Evolutionary conservation across 2,113 vertebrate species (phyloP).

Genomic region (Proteles cristata): DNA sequence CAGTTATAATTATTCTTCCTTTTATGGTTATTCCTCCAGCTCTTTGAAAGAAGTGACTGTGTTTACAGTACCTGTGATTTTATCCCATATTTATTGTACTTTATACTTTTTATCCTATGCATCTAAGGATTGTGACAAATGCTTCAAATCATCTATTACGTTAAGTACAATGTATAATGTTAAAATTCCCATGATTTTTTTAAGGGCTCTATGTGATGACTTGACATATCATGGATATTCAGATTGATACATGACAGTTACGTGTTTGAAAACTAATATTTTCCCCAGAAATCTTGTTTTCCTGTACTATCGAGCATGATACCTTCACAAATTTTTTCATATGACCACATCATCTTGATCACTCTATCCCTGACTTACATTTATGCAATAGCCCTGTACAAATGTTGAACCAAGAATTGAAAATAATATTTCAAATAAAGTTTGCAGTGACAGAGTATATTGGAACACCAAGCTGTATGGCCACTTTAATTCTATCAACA

Average conservation of each 20-base stretch:
- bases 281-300: not conserved
- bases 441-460: not conserved
- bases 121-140: not conserved
- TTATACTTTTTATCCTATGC: not conserved
- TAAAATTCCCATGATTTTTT: not conserved
- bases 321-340: not conserved
- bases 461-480: not conserved
- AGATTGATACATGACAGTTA: not conserved
- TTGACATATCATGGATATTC: not conserved
- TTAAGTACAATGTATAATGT: not conserved
- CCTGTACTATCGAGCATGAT: not conserved
- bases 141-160: not conserved
- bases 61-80: not conserved
- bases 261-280: not conserved
- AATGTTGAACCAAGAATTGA: not conserved
- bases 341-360: not conserved
- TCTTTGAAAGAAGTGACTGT: not conserved
- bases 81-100: not conserved
- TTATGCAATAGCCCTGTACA: not conserved
- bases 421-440: not conserved
- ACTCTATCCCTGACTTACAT: not conserved
- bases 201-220: not conserved
- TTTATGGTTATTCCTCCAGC: not conserved
- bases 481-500: not conserved
- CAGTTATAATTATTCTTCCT: not conserved